A percentile compares a stretch with the other conserved stretches of the same genome.
These are phyloP conservation scores for Phoebastria nigripes DNA, from an alignment of 2,797 vertebrate species.

Conservation along the genomic window DNA sequence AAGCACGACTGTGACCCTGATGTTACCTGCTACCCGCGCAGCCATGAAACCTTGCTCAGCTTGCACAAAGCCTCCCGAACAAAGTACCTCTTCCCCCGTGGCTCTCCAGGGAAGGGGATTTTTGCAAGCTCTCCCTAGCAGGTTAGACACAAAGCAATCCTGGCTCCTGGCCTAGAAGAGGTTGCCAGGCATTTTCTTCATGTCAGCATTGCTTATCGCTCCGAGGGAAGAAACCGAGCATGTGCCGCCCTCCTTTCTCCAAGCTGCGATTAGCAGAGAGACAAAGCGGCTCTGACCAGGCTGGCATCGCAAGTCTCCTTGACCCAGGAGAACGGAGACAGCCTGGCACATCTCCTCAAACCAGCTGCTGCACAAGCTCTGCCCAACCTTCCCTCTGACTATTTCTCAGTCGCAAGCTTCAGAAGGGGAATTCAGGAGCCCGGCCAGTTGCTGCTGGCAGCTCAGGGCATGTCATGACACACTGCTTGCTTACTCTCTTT, in stretches of 20 bases:
- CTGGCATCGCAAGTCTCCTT: not conserved
- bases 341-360: not conserved
- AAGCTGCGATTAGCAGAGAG: not conserved
- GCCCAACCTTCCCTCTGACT: not conserved
- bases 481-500: not conserved
- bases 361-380: not conserved
- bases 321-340: not conserved
- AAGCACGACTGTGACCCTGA: not conserved
- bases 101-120: not conserved
- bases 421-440: not conserved
- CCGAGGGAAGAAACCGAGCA: accelerated
- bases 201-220: not conserved
- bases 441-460: accelerated
- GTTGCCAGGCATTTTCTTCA: not conserved
- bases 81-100: not conserved
- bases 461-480: accelerated
- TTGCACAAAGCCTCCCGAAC: not conserved
- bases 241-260: not conserved
- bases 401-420: not conserved
- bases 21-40: not conserved
- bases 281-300: not conserved
- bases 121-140: not conserved
- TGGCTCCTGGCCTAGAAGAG: not conserved
- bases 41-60: not conserved
- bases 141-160: not conserved